These are phyloP conservation scores for Tromatobia lineatoria DNA, from an alignment of 2,888 invertebrate genomes.

Conservation along the genomic window DNA sequence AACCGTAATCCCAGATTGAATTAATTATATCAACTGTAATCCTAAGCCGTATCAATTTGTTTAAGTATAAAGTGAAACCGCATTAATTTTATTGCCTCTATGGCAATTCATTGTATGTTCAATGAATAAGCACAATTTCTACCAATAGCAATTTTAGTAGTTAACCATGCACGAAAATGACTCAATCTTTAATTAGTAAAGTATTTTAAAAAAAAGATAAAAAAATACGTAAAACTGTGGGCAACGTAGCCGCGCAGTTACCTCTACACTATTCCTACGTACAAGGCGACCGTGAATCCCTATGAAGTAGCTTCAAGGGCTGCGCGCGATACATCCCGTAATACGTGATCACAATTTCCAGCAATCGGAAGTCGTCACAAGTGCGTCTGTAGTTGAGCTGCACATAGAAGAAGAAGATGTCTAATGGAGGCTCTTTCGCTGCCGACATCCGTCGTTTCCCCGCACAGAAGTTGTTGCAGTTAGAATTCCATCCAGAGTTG, in stretches of 20 bases:
- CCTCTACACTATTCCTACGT: neutral
- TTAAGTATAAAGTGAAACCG: too few relatives aligned
- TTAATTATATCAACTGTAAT: too few relatives aligned
- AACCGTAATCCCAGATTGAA: too few relatives aligned
- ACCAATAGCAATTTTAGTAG: too few relatives aligned
- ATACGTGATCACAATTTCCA: constrained; percentile 73
- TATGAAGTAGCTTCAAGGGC: constrained; percentile 4
- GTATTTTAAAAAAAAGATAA: too few relatives aligned
- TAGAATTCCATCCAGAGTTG: neutral
- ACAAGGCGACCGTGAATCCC: constrained; percentile 8
- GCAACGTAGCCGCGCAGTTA: neutral
- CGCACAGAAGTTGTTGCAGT: neutral
- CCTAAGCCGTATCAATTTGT: too few relatives aligned
- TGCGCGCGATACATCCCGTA: constrained; percentile 11
- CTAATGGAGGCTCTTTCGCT: constrained; percentile 33
- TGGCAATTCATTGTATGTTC: too few relatives aligned
- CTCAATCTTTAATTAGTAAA: too few relatives aligned
- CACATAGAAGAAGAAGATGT: neutral
- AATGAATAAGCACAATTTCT: too few relatives aligned
- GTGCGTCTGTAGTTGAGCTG: constrained; percentile 17
- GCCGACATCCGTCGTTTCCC: neutral
- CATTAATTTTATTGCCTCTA: too few relatives aligned
- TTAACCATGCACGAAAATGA: too few relatives aligned
- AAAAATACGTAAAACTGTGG: neutral
- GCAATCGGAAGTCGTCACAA: constrained; percentile 79